These are phyloP conservation scores for Eilema depressum DNA, from an alignment of 2,888 invertebrate genomes.

Conservation along the genomic window DNA sequence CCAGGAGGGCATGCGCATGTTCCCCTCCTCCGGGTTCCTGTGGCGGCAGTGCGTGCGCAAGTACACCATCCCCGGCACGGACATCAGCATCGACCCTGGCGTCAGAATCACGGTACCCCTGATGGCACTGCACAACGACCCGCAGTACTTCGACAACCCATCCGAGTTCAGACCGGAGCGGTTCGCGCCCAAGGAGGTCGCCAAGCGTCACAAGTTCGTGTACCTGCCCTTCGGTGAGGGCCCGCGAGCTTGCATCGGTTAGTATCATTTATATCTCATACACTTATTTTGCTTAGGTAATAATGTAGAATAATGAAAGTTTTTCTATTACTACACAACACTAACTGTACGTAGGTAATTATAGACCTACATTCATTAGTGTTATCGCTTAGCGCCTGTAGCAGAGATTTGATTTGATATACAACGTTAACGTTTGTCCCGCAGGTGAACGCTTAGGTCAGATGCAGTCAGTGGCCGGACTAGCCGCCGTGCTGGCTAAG, in stretches of 20 bases:
- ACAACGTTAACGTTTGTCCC: not conserved
- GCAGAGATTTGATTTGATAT: not conserved
- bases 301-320: not conserved
- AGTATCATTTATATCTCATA: constrained; percentile 32
- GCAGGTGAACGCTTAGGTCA: constrained; percentile 71
- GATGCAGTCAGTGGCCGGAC: constrained; percentile 76
- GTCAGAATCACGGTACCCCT: constrained; percentile 57
- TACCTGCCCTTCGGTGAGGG: constrained; percentile 71
- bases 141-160: constrained; percentile 67
- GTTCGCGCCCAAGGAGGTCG: constrained; percentile 57
- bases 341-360: no score
- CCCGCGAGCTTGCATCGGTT: constrained; percentile 71
- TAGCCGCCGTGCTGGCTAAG: constrained; percentile 69
- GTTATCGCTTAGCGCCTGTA: no score
- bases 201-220: constrained; percentile 57
- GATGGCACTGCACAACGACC: constrained; percentile 69
- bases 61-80: constrained; percentile 60
- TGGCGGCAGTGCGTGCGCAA: constrained; percentile 53
- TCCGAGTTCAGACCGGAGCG: constrained; percentile 68
- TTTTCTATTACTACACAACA: not conserved
- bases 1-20: constrained; percentile 69
- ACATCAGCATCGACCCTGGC: constrained; percentile 59
- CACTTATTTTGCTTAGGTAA: not conserved
- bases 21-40: constrained; percentile 63
- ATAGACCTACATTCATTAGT: no score